These are phyloP conservation scores for Hypsibius dujardini DNA, from an alignment of 1,140 invertebrate genomes.

Conservation along the genomic window DNA sequence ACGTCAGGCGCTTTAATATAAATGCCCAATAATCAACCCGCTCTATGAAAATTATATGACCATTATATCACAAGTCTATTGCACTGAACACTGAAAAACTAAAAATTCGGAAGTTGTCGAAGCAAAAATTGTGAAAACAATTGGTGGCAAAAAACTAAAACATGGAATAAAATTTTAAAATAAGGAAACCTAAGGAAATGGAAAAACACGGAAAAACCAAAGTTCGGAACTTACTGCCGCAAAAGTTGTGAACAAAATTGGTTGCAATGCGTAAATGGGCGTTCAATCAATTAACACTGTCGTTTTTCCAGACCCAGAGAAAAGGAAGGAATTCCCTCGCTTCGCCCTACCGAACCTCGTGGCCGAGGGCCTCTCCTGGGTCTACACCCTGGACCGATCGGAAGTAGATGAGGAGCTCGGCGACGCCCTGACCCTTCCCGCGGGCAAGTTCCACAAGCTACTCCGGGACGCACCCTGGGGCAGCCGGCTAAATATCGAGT, in stretches of 20 bases:
- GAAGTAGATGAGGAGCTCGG: conserved; percentile 11
- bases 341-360: conserved; percentile 77
- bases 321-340: conserved; percentile 43
- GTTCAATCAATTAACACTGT: neutral
- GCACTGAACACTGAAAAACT: no score
- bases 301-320: conserved; percentile 39
- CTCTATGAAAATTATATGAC: no score
- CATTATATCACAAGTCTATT: no score
- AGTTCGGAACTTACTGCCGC: neutral
- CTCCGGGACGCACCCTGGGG: neutral
- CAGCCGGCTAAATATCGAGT: neutral
- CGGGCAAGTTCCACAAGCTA: neutral
- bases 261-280: neutral
- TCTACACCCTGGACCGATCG: conserved; percentile 40
- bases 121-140: no score
- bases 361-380: conserved; percentile 69
- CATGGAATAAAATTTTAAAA: neutral
- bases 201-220: no score
- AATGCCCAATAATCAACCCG: no score
- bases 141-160: neutral
- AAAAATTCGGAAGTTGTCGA: no score
- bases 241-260: neutral
- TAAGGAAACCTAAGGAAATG: neutral
- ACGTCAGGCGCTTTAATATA: no score
- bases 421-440: neutral